Conservation (phyloP, 2,888 invertebrate species). For the Scelioninae gen. 1 region DNA sequence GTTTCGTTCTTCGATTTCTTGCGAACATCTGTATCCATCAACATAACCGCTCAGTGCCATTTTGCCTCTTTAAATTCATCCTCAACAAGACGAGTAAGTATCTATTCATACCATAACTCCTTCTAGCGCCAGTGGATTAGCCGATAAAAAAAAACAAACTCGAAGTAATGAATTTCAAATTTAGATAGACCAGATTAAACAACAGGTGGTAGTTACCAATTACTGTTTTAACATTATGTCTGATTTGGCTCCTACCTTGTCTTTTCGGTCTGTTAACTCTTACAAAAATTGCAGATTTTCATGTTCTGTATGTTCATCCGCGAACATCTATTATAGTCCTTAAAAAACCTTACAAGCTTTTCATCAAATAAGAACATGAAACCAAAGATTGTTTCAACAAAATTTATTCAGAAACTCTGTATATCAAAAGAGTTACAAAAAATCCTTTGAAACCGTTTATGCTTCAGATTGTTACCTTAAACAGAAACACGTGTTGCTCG, state of each 20-base stretch:
- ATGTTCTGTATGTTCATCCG: too few species aligned
- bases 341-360: too few species aligned
- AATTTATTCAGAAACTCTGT: too few species aligned
- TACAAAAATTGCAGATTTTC: too few species aligned
- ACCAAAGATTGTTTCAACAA: too few species aligned
- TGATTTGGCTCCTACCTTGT: too few species aligned
- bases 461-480: too few species aligned
- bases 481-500: slow-evolving; percentile 28
- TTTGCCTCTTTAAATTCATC: slow-evolving; percentile 74
- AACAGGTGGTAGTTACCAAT: slow-evolving; percentile 66
- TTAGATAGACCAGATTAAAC: not conserved
- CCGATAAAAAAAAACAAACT: slow-evolving; percentile 1
- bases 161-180: slow-evolving; percentile 2
- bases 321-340: too few species aligned
- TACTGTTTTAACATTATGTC: slow-evolving; percentile 44
- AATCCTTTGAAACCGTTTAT: too few species aligned
- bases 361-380: too few species aligned
- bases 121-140: slow-evolving; percentile 41
- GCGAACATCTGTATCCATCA: slow-evolving; percentile 67
- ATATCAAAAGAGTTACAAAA: too few species aligned
- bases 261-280: too few species aligned
- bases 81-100: slow-evolving; percentile 76
- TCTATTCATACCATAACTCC: not conserved
- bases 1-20: slow-evolving; percentile 75
- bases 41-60: slow-evolving; percentile 64